These are phyloP conservation scores for Brachionus rubens DNA, from an alignment of 1,140 invertebrate species.

Conservation along the genomic window DNA sequence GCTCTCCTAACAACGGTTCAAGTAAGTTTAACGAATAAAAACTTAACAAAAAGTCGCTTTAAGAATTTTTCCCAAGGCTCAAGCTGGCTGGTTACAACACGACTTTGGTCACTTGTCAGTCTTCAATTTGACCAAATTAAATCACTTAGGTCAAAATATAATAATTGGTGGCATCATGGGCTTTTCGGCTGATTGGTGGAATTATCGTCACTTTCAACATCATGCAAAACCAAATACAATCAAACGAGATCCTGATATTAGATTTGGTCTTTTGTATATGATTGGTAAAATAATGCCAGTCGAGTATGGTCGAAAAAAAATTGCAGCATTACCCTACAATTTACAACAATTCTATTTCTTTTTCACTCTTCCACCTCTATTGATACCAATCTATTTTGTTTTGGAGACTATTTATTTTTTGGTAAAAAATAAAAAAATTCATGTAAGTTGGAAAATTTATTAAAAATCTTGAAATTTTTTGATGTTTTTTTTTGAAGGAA, in stretches of 20 bases:
- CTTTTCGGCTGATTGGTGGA: slow-evolving; percentile 55
- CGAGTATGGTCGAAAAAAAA: slow-evolving; percentile 44
- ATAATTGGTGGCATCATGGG: slow-evolving; percentile 48
- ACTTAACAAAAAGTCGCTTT: neutral
- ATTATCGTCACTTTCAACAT: slow-evolving; percentile 59
- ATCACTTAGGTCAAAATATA: slow-evolving; percentile 48
- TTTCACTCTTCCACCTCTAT: slow-evolving; percentile 31
- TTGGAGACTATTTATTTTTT: neutral
- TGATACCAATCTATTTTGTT: slow-evolving; percentile 17
- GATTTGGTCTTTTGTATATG: slow-evolving; percentile 54
- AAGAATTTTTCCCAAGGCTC: slow-evolving; percentile 40
- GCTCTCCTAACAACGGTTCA: neutral
- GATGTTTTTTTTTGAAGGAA: neutral
- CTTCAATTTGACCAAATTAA: slow-evolving; percentile 46
- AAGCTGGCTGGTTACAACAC: slow-evolving; percentile 50
- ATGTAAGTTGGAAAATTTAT: neutral
- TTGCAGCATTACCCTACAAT: slow-evolving; percentile 50
- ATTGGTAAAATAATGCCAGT: slow-evolving; percentile 50
- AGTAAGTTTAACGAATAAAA: neutral
- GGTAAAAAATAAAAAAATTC: slow-evolving; percentile 2
- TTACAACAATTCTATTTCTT: slow-evolving; percentile 51
- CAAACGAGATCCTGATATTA: slow-evolving; percentile 57
- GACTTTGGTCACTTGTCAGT: slow-evolving; percentile 50
- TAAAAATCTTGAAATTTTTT: too few relatives aligned
- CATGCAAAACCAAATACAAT: slow-evolving; percentile 60